These are phyloP conservation scores for Pluvianellus socialis DNA, from an alignment of 2,113 vertebrate genomes.

Conservation along the genomic window DNA sequence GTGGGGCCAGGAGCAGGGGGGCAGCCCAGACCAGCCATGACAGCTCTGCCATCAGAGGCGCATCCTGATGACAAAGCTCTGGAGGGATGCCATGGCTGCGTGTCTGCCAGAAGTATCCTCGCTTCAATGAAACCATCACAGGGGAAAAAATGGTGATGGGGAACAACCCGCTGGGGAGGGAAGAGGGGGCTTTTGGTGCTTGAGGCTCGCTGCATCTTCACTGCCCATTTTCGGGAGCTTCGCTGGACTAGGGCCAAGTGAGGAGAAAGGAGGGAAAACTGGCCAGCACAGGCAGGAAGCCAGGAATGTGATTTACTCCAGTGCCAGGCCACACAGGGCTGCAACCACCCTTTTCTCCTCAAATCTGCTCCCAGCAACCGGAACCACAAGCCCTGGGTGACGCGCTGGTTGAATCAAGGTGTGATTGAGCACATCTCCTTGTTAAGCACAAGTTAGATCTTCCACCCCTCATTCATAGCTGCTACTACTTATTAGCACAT, in stretches of 20 bases:
- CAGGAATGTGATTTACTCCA: neutral
- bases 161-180: neutral
- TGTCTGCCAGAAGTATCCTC: neutral
- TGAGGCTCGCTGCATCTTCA: neutral
- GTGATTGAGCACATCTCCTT: neutral
- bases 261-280: neutral
- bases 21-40: rapidly evolving
- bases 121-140: neutral
- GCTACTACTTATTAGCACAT: slow-evolving; percentile 1
- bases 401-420: rapidly evolving
- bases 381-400: rapidly evolving
- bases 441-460: neutral
- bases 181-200: neutral
- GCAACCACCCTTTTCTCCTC: neutral
- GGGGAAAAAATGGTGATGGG: neutral
- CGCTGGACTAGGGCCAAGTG: neutral
- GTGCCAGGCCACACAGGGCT: neutral
- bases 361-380: neutral
- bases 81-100: neutral
- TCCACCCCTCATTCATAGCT: neutral
- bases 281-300: neutral
- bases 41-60: neutral
- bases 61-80: neutral
- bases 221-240: neutral
- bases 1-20: neutral